phyloP scores from a whole-genome alignment of 2,888 invertebrate species.

The Trimorus sp. region DNA sequence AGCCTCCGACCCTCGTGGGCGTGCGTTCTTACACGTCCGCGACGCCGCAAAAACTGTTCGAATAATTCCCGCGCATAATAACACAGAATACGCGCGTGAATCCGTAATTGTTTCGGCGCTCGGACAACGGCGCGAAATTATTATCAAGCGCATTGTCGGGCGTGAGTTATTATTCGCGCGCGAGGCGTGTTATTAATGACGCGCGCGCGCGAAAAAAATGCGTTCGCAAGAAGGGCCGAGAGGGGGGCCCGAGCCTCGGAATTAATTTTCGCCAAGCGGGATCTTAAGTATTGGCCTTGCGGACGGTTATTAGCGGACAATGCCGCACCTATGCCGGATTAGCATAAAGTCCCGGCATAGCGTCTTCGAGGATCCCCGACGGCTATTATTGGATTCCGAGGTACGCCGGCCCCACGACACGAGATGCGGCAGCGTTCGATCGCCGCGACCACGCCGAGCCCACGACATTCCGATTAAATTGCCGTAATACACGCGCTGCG shows the following conservation, averaged over 20 bases:
- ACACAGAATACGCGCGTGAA: no score
- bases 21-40: no score
- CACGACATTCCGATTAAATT: slow-evolving; percentile 72
- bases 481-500: slow-evolving; percentile 58
- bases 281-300: slow-evolving; percentile 74
- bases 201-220: slow-evolving; percentile 15
- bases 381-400: slow-evolving; percentile 67
- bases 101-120: slow-evolving; percentile 42
- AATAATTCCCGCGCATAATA: no score
- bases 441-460: slow-evolving; percentile 68
- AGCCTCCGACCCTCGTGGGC: no score
- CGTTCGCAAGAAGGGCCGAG: not conserved
- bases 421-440: slow-evolving; percentile 66
- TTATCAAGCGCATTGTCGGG: slow-evolving; percentile 39
- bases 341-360: slow-evolving; percentile 74
- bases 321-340: slow-evolving; percentile 73
- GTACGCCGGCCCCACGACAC: slow-evolving; percentile 63
- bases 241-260: slow-evolving; percentile 25
- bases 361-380: slow-evolving; percentile 69
- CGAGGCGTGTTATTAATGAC: slow-evolving; percentile 51
- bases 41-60: no score
- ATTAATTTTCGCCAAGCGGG: slow-evolving; percentile 42
- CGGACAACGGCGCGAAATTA: slow-evolving; percentile 27
- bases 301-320: slow-evolving; percentile 76
- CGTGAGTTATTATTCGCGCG: slow-evolving; percentile 45